Base-by-base conservation (phyloP, 2,888 invertebrate genomes). In the Drepana falcataria region DNA sequence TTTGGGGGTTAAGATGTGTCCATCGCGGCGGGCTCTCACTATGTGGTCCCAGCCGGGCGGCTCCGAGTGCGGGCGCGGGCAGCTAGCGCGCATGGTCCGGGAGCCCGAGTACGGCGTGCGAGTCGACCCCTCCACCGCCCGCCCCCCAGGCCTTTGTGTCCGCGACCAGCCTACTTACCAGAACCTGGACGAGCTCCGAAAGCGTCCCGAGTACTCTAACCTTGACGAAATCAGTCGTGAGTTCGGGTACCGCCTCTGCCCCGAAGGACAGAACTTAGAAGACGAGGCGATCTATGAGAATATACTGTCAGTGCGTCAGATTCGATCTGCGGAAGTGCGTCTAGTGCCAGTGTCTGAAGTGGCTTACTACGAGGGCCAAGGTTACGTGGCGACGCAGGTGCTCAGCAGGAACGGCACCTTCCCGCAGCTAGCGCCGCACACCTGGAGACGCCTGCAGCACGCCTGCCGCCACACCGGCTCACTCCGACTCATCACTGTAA, bases 1-100 rank as follows among this genome's bases (percentile, higher is more conserved):
- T 89, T 88, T 90, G 87, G 91, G 91, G 90, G 89, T 87, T 88
- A 91, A 91, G 86, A 91, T 91, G 91, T 91, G 91, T 88, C 90
- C 85, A 83, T 81, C 77, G 82, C 87, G 87, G 79, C 87, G 85
- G 82, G 85, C 91, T 84, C 84, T 85, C 83, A 83, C 86, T 75
- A 91, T 91, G 91, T 91, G 92, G 91, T 89, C 87, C 83, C 87
- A 87, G 71, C 88, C 85, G 80, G 44, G 6, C 44, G 44, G 44
- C 3, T 9, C 9, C 44, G 44, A 44, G 44, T 9, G 37, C 37
- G 37, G 9, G 44, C 44, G 44, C 44, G 44, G 44, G 59, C 82
- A 83, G 60, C 74, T 91, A 54, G 87, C 91, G 48, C 75, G 85
- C 59, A 86, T 91, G 89, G 90, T 86, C 41, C 87, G 90, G 59